Evolutionary conservation across 2,888 invertebrate genomes (phyloP).

Genomic region (Lomographa bimaculata): DNA sequence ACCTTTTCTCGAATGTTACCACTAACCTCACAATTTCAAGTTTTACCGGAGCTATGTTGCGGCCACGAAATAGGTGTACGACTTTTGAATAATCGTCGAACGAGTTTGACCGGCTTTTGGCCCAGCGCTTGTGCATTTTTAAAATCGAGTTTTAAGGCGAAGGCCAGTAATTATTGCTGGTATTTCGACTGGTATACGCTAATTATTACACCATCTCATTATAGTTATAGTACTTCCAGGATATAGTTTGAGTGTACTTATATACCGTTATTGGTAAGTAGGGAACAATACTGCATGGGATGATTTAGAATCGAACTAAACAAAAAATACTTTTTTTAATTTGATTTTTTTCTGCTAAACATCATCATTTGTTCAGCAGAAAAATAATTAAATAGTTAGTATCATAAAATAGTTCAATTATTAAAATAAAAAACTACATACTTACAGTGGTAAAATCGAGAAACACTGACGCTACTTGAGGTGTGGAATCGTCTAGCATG

Average conservation of each 20-base stretch:
- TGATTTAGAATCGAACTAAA: too few relatives aligned
- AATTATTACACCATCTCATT: neutral
- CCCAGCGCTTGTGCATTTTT: constrained; percentile 1
- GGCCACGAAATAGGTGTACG: constrained; percentile 33
- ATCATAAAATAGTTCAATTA: too few relatives aligned
- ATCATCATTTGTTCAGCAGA: too few relatives aligned
- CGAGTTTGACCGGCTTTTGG: constrained; percentile 41
- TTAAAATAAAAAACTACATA: too few relatives aligned
- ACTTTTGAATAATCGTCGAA: constrained; percentile 42
- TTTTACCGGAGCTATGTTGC: constrained; percentile 23
- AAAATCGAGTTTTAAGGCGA: constrained; percentile 32
- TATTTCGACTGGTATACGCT: constrained; percentile 18
- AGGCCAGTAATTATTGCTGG: constrained; percentile 26
- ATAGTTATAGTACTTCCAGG: too few relatives aligned
- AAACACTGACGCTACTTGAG: too few relatives aligned
- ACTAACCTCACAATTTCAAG: constrained; percentile 25
- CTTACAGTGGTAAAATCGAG: constrained; percentile 5
- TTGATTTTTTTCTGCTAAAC: too few relatives aligned
- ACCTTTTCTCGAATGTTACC: constrained; percentile 10
- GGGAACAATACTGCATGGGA: too few relatives aligned
- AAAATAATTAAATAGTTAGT: too few relatives aligned
- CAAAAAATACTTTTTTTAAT: too few relatives aligned
- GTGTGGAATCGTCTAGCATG: constrained; percentile 45
- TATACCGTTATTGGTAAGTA: too few relatives aligned
- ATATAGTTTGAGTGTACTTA: too few relatives aligned